phyloP scores from a whole-genome alignment of 2,888 invertebrate genomes.

The Spisula subtruncata region DNA sequence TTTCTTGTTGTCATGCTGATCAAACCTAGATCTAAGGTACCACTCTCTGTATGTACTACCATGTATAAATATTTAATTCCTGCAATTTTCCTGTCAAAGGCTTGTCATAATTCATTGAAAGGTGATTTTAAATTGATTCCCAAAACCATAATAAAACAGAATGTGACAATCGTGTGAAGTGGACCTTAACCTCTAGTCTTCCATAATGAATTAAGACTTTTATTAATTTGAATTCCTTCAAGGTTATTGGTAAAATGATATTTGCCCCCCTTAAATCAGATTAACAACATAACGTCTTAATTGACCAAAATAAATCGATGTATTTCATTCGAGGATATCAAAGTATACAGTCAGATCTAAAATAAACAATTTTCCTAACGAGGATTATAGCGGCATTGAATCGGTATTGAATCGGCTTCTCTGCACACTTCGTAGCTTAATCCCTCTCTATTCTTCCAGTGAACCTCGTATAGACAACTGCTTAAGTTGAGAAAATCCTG shows the following conservation, averaged over 20 bases:
- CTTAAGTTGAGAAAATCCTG: slow-evolving; percentile 45
- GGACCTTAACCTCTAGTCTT: not conserved
- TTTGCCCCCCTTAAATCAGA: slow-evolving; percentile 26
- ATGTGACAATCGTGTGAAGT: not conserved
- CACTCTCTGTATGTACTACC: not conserved
- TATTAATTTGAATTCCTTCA: not conserved
- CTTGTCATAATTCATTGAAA: not conserved
- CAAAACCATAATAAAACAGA: not conserved
- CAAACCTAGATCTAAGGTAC: not conserved
- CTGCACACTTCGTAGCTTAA: slow-evolving; percentile 42
- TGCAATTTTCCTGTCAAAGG: not conserved
- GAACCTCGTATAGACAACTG: slow-evolving; percentile 21
- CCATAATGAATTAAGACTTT: not conserved
- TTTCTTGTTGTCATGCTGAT: not conserved
- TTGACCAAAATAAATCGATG: slow-evolving; percentile 43
- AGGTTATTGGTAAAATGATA: slow-evolving; percentile 21
- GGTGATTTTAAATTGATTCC: not conserved
- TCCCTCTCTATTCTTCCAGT: slow-evolving; percentile 33
- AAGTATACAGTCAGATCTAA: slow-evolving; percentile 34
- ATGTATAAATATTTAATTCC: not conserved
- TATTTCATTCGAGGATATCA: slow-evolving; percentile 26
- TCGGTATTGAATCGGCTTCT: slow-evolving; percentile 37
- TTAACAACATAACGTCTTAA: slow-evolving; percentile 38
- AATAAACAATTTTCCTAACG: slow-evolving; percentile 43
- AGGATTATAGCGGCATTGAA: slow-evolving; percentile 30